Base-by-base conservation (phyloP, 2,888 invertebrate species). In the Cybosia mesomella region DNA sequence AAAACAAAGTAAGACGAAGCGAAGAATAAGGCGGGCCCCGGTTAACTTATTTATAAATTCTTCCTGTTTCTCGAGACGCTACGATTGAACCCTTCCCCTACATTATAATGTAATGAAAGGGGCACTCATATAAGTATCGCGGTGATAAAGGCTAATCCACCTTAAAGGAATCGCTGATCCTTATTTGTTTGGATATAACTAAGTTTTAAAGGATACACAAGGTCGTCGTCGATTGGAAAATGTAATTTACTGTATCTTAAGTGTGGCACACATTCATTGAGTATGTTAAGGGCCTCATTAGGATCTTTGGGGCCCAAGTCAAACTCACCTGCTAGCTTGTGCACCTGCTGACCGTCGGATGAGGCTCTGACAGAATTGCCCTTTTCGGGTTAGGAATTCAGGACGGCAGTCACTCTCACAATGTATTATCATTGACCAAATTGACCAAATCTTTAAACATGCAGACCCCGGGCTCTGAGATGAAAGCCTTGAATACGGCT, bases 21-120 rank as follows among this genome's bases (percentile, higher is more conserved):
- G 90, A 91, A 91, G 92, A 93, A 93, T 91, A 89, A 91, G 92
- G 93, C 91, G 89, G 89, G 89, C 85, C 85, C 81, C 85, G 82
- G 88, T 89, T 94, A 94, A 94, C 93, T 95, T 94, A 95, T 95
- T 95, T 95, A 94, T 92, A 92, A 93, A 95, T 94, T 93, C 92
- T 93, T 92, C 87, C 85, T 87, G 74, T 74, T 67, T 86, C 84
- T 77, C 81, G 83, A 91, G 91, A 90, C 89, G 89, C 78, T 85
- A 80, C 85, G 85, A 84, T 82, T 58, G 77, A 93, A 93, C 94
- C 94, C 92, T 93, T 92, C 90, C 88, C 85, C 84, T 85, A 89
- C 73, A 67, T 65, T 87, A 84, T 95, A 95, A 94, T 93, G 94
- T 92, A 95, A 95, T 95, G 93, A 94, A 92, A 93, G 93, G 92